Evolutionary conservation across 2,888 invertebrate genomes (phyloP).

Genomic region (Andrena dorsata): DNA sequence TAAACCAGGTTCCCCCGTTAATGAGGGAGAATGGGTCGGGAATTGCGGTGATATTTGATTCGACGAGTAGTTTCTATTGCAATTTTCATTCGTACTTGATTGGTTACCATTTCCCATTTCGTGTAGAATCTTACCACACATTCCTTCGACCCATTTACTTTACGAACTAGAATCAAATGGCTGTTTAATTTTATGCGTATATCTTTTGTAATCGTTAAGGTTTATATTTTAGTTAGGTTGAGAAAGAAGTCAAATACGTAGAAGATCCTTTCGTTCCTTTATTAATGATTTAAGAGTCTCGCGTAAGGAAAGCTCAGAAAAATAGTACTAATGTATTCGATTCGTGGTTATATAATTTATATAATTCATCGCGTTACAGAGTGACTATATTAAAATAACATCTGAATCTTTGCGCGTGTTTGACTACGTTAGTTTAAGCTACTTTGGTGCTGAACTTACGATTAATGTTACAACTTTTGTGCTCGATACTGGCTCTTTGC

Average conservation of each 20-base stretch:
- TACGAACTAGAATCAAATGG: neutral
- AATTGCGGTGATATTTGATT: too few species aligned
- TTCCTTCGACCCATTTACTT: neutral
- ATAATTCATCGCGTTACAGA: neutral
- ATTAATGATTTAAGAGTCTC: conserved; percentile 2
- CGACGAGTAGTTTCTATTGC: too few species aligned
- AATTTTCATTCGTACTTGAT: too few species aligned
- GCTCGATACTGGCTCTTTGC: conserved; percentile 21
- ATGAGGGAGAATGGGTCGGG: too few species aligned
- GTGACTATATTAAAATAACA: conserved; percentile 25
- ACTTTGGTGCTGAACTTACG: neutral
- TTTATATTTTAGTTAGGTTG: conserved; percentile 2
- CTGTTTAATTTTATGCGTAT: conserved; percentile 13
- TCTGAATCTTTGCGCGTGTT: conserved; percentile 24
- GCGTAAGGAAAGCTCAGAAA: neutral
- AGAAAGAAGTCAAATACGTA: too few species aligned
- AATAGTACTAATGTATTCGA: neutral
- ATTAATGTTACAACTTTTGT: conserved; percentile 1
- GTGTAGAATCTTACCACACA: neutral
- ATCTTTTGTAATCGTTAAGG: neutral
- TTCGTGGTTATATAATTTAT: neutral
- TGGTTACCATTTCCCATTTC: neutral
- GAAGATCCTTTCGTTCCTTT: conserved; percentile 11
- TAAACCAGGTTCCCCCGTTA: too few species aligned
- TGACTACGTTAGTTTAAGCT: conserved; percentile 2